Conservation (phyloP, 2,888 invertebrate species). For the Oithona nana region DNA sequence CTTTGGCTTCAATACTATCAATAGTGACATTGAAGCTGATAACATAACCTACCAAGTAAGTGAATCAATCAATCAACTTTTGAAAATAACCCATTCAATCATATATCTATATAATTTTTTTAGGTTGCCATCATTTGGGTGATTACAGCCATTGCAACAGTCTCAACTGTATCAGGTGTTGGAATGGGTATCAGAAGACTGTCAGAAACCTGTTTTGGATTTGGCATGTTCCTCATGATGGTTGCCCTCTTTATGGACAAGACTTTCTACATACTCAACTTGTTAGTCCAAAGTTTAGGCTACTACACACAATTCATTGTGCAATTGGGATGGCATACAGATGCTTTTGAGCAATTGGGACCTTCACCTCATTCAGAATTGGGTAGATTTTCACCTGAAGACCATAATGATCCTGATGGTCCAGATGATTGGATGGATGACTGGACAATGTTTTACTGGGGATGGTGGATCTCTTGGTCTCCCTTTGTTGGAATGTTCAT, state of each 20-base stretch:
- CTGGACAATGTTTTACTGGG: conserved; percentile 17
- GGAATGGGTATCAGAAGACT: conserved; percentile 10
- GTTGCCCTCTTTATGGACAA: conserved; percentile 5
- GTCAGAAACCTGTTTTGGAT: conserved; percentile 9
- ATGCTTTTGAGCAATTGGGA: conserved; percentile 12
- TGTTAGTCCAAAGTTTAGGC: conserved; percentile 6
- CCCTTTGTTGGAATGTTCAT: conserved; percentile 18
- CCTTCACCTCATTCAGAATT: neutral
- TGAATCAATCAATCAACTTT: too few relatives aligned
- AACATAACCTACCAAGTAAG: neutral
- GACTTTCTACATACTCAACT: conserved; percentile 5
- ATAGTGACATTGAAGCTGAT: neutral
- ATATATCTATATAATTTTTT: too few relatives aligned
- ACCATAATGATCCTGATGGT: neutral
- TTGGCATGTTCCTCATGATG: conserved; percentile 12
- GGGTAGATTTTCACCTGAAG: conserved; percentile 4
- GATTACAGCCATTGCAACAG: conserved; percentile 11
- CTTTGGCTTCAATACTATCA: neutral
- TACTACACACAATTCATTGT: conserved; percentile 10
- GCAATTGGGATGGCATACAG: conserved; percentile 10
- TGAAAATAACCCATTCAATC: too few relatives aligned
- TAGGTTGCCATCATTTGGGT: conserved; percentile 11
- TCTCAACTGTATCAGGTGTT: conserved; percentile 13
- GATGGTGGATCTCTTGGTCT: conserved; percentile 15
- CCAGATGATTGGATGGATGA: conserved; percentile 6